These are phyloP conservation scores for Callorhinus ursinus DNA, from an alignment of 2,113 vertebrate species.

Conservation along the genomic window DNA sequence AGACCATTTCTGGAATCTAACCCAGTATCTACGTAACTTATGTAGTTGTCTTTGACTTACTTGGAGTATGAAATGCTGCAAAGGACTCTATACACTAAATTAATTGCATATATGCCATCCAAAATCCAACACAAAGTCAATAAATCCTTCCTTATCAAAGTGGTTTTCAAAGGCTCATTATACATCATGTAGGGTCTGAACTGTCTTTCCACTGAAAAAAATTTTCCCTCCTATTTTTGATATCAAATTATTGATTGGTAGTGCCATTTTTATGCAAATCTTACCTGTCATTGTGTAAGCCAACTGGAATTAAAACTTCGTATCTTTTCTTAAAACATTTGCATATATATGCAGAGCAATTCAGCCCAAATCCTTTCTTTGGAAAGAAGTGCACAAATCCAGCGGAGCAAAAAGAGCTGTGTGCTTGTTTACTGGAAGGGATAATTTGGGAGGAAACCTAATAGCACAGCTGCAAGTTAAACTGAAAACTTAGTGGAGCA, in stretches of 20 bases:
- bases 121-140: conserved; percentile 15
- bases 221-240: not conserved
- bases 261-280: not conserved
- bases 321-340: conserved; percentile 34
- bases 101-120: not conserved
- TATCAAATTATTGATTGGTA: not conserved
- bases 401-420: conserved; percentile 43
- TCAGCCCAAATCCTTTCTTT: conserved; percentile 49
- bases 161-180: not conserved
- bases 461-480: conserved; percentile 61
- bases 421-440: conserved; percentile 44
- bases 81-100: not conserved
- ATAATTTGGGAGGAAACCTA: conserved; percentile 54
- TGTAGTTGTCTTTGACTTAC: not conserved
- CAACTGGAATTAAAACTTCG: not conserved
- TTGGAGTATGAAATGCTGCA: not conserved
- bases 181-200: not conserved
- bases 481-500: conserved; percentile 68
- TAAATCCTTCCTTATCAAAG: conserved; percentile 2
- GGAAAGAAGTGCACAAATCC: conserved; percentile 45
- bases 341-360: not conserved
- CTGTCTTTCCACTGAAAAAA: not conserved
- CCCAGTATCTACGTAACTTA: not conserved
- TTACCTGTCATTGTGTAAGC: not conserved
- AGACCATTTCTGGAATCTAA: not conserved